These are phyloP conservation scores for Koerneria pararmatus DNA, from an alignment of 2,888 invertebrate genomes.

Conservation along the genomic window DNA sequence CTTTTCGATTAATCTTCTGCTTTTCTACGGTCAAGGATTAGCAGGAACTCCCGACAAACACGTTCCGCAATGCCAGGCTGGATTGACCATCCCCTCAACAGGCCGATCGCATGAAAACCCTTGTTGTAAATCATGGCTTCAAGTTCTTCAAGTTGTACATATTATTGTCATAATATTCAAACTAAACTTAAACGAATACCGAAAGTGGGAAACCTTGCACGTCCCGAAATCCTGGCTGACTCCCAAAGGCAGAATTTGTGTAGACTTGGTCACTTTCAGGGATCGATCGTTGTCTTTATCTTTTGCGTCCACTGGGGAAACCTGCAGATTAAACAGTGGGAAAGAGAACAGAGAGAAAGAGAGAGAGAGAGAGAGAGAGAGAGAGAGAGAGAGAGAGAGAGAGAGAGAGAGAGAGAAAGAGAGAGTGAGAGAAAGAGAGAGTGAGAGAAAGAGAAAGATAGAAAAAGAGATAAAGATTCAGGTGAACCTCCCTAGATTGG, in stretches of 20 bases:
- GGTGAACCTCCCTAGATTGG: no score
- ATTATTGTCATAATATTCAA: no score
- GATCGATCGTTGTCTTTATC: constrained; percentile 27
- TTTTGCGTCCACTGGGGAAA: not conserved
- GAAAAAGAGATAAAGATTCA: not conserved
- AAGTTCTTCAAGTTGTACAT: no score
- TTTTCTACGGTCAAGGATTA: no score
- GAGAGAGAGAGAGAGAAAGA: not conserved
- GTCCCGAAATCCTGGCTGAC: constrained; percentile 44
- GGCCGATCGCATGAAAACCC: no score
- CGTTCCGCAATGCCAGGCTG: no score
- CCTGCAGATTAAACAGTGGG: not conserved
- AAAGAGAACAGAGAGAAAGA: not conserved
- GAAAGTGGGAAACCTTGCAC: no score
- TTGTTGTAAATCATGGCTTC: no score
- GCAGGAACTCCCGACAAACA: no score
- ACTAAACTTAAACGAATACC: no score
- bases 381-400: constrained; percentile 1
- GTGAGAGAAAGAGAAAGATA: not conserved
- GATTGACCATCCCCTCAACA: no score
- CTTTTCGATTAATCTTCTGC: no score
- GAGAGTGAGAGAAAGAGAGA: not conserved
- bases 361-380: not conserved
- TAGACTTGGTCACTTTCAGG: constrained; percentile 44
- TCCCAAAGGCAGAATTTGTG: constrained; percentile 53